Percentiles rank a stretch among this genome's conserved stretches.
phyloP scores from a whole-genome alignment of 2,113 vertebrate species.

The Puma concolor region DNA sequence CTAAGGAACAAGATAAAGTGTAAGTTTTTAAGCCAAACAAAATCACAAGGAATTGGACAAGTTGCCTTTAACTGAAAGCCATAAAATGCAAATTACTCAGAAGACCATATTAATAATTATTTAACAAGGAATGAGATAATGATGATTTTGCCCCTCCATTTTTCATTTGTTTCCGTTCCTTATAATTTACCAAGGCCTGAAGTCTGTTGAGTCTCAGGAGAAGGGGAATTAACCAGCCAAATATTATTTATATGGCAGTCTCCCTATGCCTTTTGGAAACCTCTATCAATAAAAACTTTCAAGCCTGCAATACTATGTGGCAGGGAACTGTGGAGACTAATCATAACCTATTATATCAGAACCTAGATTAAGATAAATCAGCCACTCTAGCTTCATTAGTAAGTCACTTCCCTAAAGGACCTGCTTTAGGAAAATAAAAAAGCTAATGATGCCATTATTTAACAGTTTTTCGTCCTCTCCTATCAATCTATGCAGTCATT shows the following conservation, averaged over 20 bases:
- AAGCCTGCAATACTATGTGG: neutral
- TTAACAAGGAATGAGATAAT: constrained; percentile 40
- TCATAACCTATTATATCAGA: constrained; percentile 61
- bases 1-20: neutral
- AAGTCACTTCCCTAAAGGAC: constrained; percentile 58
- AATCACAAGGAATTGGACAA: neutral
- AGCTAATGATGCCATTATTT: constrained; percentile 24
- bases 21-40: neutral
- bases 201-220: neutral
- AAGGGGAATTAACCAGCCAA: neutral
- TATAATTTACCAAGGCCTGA: neutral
- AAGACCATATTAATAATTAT: constrained; percentile 12
- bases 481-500: constrained; percentile 30
- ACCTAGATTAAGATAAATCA: constrained; percentile 54
- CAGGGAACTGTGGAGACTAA: constrained; percentile 26
- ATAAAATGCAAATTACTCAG: neutral
- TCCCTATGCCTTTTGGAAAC: neutral
- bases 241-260: neutral
- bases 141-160: neutral
- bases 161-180: constrained; percentile 9
- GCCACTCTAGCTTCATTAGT: constrained; percentile 31
- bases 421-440: constrained; percentile 43
- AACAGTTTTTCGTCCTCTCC: neutral
- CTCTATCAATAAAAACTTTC: constrained; percentile 35
- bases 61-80: neutral